Base-by-base conservation (phyloP, 2,113 vertebrate genomes). In the Anser brachyrhynchus region DNA sequence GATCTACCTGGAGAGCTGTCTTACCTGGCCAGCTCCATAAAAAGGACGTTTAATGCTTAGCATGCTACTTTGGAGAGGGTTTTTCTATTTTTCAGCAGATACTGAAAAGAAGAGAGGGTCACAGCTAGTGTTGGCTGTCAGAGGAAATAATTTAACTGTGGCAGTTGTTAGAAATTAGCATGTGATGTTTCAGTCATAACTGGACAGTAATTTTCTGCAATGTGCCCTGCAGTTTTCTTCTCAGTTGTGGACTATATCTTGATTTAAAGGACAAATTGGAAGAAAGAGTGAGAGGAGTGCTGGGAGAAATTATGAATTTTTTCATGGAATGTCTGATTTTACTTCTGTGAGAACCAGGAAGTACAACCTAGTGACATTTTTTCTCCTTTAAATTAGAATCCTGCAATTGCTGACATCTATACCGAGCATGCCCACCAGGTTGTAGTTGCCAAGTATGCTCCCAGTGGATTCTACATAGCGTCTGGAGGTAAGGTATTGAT, bases 401-500 rank as follows among this genome's bases (percentile, higher is more conserved):
- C 99, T 6, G 98, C 98, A 29, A 97, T 99, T 69, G 99, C 99
- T 29, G 99, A 99, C 93, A 98, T 99, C 97, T 99, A 99, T 97
- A 99, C 99, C 2, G 99, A 99, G 92, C 99, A 99, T 43, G 98
- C 99, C 46, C 99, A 99, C 91, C 98, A 97, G 74, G 99, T 99
- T 44, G 98, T 97, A 51, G 99, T 99, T 93, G 99, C 99, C 91
- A 99, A 99, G 95, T 99, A 99, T 31, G 96, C 99, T 5, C 99
- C 99, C 91, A 99, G 99, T 73, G 99, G 99, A 37, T 99, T 98
- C 97, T 99, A 99, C 98, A 98, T 99, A 55, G 99, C 99, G 33
- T 99, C 99, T 26, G 99, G 99, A 99, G 99, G 99, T 99, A 97
- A 77, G 59, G 85, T 93, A 64, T 93, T 67, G 3, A 3, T 66